Conservation (phyloP, 2,888 invertebrate species). For the Hydropsyche betteni region DNA sequence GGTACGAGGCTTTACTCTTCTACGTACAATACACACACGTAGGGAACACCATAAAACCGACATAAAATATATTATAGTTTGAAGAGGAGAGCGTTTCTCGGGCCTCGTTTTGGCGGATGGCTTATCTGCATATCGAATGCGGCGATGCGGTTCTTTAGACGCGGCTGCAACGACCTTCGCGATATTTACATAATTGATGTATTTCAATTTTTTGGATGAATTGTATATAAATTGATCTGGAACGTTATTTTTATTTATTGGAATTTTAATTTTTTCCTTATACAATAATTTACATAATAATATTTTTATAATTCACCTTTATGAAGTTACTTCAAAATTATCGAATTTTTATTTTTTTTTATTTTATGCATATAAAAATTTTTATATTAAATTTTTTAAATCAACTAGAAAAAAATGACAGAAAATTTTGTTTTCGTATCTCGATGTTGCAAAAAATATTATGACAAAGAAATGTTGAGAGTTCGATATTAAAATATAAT, state of each 20-base stretch:
- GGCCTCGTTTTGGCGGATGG: conserved; percentile 1
- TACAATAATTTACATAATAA: neutral
- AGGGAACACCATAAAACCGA: conserved; percentile 26
- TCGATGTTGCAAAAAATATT: too few species aligned
- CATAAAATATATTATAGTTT: conserved; percentile 22
- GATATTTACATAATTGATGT: too few species aligned
- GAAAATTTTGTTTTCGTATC: too few species aligned
- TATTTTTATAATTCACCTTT: neutral
- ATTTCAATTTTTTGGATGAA: neutral
- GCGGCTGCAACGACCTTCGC: neutral
- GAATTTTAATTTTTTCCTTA: neutral
- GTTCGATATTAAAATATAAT: too few species aligned
- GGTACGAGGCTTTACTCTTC: neutral
- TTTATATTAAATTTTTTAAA: too few species aligned
- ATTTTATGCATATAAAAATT: too few species aligned
- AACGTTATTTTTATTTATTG: neutral
- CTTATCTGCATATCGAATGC: conserved; percentile 24
- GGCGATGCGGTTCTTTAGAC: neutral
- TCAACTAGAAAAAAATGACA: too few species aligned
- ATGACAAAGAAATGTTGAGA: too few species aligned
- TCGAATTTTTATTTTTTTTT: too few species aligned
- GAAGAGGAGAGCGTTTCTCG: conserved; percentile 1
- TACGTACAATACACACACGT: conserved; percentile 1
- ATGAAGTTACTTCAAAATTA: too few species aligned
- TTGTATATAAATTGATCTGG: neutral